Base-by-base conservation (phyloP, 1,140 invertebrate genomes). In the Pseudomyrmex dendroicus region DNA sequence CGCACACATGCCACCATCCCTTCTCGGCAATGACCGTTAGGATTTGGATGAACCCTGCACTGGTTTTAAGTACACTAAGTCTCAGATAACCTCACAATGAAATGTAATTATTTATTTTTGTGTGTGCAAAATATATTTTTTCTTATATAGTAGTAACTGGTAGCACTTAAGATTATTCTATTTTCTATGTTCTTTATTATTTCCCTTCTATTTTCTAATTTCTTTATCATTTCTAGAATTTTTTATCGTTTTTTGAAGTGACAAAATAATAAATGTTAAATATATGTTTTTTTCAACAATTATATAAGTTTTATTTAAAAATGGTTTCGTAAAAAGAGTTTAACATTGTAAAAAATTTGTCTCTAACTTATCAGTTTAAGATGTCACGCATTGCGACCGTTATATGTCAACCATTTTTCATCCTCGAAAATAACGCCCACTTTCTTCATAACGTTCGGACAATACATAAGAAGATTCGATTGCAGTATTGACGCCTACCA, bases 11-110 rank as follows among this genome's bases (percentile, higher is more conserved):
- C 72, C 73, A 64, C 61, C 73, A 84, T 64, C 76, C 64, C 87
- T 76, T 68, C 48, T 52, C 20, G 2, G 50, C 50, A 52, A 50
- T 91, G 89, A 91, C 90, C 90, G 89, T 92, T 91, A 56, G 74
- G 64, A 88, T 73, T 61, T 70, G 9, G 76, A 80, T 25, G 44
- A 54, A 22, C 54, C 5, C 35, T 20, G 12, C 44, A 20, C 64
- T 78, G 54, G 35, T 80, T 68, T 12, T 7, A 70, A 59, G 66
- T 50, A 72, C 54, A 48, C 35, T 15, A 25, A 5, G 35, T 59
- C 22, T 12, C 20, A 4, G 10, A 20, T 61, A 2, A 70, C n/a
- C 54, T 17, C 54, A 15, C 9, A 44, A 7, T 57, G n/a, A 70
- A 35, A 50, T 59, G 22, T 48, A 78, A 67, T 68, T n/a, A 56